phyloP scores from a whole-genome alignment of 1,140 invertebrate species.

The Protaetia brevitarsis region DNA sequence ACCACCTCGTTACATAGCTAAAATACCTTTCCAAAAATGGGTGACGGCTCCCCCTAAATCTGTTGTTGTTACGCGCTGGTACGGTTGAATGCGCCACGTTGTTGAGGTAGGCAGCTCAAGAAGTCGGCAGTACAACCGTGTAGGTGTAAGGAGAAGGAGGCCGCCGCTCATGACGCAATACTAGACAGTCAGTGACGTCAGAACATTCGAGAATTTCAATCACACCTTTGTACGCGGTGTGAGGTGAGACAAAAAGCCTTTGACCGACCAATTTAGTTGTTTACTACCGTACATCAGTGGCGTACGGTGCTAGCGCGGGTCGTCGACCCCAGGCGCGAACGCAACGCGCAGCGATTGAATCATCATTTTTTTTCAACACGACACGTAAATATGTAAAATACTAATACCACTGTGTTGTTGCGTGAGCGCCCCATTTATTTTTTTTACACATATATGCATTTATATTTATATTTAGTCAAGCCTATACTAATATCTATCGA shows the following conservation, averaged over 20 bases:
- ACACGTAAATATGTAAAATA: background rate
- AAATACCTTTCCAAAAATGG: too few species aligned
- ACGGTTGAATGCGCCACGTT: background rate
- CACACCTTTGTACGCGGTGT: conserved; percentile 26
- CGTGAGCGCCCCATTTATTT: conserved; percentile 1
- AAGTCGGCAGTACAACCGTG: conserved; percentile 3
- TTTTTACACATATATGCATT: background rate
- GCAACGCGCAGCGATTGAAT: conserved; percentile 20
- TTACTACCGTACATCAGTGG: conserved; percentile 15
- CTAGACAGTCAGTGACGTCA: conserved; percentile 42
- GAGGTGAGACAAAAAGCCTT: conserved; percentile 35
- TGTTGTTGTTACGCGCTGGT: background rate
- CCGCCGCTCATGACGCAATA: conserved; percentile 39
- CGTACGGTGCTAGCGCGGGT: background rate
- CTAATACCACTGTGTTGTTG: background rate
- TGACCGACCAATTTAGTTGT: conserved; percentile 39
- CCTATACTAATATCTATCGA: background rate
- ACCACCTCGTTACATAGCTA: too few species aligned
- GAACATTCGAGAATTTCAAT: conserved; percentile 42
- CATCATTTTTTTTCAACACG: conserved; percentile 13
- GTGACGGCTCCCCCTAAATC: too few species aligned
- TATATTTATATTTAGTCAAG: background rate
- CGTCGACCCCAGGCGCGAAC: background rate
- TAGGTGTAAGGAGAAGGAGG: conserved; percentile 4
- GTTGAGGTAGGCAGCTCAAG: conserved; percentile 33